A percentile compares a stretch with the other conserved stretches of the same genome.
Conservation (phyloP, 1,140 invertebrate genomes). For the Drosophila parabipectinata region DNA sequence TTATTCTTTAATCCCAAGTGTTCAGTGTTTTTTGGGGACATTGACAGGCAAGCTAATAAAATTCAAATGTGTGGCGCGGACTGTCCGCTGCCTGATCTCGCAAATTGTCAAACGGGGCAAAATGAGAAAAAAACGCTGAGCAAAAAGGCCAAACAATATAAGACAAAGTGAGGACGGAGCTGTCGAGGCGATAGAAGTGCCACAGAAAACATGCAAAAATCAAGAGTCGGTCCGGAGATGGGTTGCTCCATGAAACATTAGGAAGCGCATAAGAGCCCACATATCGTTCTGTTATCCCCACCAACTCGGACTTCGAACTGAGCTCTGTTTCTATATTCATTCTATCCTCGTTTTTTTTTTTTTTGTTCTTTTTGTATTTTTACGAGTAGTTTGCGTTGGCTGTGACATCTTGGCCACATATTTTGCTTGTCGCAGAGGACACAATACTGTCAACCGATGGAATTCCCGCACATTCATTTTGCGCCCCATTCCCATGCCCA, state of each 20-base stretch:
- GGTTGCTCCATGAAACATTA: constrained; percentile 33
- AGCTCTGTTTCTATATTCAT: constrained; percentile 4
- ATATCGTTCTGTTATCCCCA: constrained; percentile 37
- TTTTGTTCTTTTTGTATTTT: constrained; percentile 5
- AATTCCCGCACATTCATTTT: constrained; percentile 83
- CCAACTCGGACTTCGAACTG: constrained; percentile 18
- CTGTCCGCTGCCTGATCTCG: constrained; percentile 66
- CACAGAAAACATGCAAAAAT: constrained; percentile 75
- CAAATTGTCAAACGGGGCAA: constrained; percentile 52
- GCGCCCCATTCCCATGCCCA: constrained; percentile 19
- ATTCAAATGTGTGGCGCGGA: constrained; percentile 82
- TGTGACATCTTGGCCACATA: constrained; percentile 81
- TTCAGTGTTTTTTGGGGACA: constrained; percentile 15
- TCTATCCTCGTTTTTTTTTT: not conserved
- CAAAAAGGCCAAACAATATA: constrained; percentile 63
- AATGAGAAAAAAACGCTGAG: constrained; percentile 45
- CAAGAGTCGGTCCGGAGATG: constrained; percentile 39
- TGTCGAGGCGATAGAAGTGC: constrained; percentile 68
- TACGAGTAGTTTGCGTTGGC: constrained; percentile 15
- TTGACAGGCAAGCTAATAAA: constrained; percentile 76
- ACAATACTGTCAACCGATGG: constrained; percentile 77
- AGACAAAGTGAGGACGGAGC: constrained; percentile 49
- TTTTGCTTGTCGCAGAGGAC: constrained; percentile 79
- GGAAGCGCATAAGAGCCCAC: constrained; percentile 35
- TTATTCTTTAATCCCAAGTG: constrained; percentile 9